Evolutionary conservation across 2,113 vertebrate species (phyloP), one percentile per base, ranked within the genome.

Genomic region (Chloroceryle aenea): DNA sequence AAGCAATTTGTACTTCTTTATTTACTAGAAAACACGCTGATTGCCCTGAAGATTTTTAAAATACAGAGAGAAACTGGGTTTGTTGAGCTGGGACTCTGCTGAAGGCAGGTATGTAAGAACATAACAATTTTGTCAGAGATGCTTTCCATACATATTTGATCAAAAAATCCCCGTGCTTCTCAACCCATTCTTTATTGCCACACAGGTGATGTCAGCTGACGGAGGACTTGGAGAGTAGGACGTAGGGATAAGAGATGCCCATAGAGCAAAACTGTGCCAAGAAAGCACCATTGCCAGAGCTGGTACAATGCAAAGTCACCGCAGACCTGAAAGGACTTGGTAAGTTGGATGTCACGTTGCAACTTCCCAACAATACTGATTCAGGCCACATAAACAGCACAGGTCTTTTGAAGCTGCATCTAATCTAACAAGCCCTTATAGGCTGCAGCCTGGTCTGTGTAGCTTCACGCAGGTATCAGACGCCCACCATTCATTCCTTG

Each of bases 181-280:
- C n/a, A 52, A 22, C 4, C 71, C 40, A 43, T 12, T 67, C 34
- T 58, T 77, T 18, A 16, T 1, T 53, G 30, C 27, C 6, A 0
- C 22, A 16, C 50, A 90, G 23, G n/a, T 1, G 1, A 29, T 55
- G n/a, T 38, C 53, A 52, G 42, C 0, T 3, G 29, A 15, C 1
- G 13, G 38, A 50, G 43, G n/a, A 45, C 55, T 90, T 48, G 27
- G 56, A 42, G 20, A 16, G 40, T 6, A 20, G 43, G 34, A 47
- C 7, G 56, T 26, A 55, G 50, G 29, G 43, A 9, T 43, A 9
- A 43, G 47, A 27, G 19, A 21, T 67, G n/a, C 30, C 45, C 42
- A 6, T 23, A 36, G 56, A 80, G 15, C 11, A 38, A 36, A 88
- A 43, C 21, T 4, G 2, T 61, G 20, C 40, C 72, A 86, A 48